Base-by-base conservation (phyloP, 2,888 invertebrate genomes). In the Drosophila glabriapex region DNA sequence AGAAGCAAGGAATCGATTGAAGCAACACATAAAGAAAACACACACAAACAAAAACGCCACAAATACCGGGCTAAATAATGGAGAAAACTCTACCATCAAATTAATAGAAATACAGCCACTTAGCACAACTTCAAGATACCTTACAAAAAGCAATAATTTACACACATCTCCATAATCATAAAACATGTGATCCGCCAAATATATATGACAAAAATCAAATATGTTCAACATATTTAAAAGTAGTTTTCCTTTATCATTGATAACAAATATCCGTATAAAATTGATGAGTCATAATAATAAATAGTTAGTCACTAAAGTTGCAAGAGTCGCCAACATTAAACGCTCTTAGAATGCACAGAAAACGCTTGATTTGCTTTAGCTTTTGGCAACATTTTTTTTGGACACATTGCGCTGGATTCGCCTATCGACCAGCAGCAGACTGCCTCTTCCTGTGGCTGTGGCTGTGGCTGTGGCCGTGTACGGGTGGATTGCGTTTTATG, bases 1-100 rank as follows among this genome's bases (percentile, higher is more conserved):
- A 39, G 39, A 14, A 62, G 59, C 55, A 71, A 54, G 58, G 31
- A 56, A 65, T 63, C 54, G 37, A 69, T 46, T 52, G 58, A 61
- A 63, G 66, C 65, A 71, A 81, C 67, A 73, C 62, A 81, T 78
- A 69, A 50, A 63, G 31, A 67, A 55, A 19, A 43, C 33, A 55
- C 46, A 56, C 33, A 33, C 35, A n/a, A 28, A 43, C 33, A 52
- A 35, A 50, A 19, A 6, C 9, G 35, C 19, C n/a, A 39, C 53
- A 16, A 52, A 71, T 66, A 64, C 58, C 55, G 58, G 52, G 52
- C 65, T 54, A 61, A 53, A 66, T 68, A 76, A 69, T 61, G 68
- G 61, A 53, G 12, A 69, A 35, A 19, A 54, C 25, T 54, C 53
- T 37, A 55, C 31, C 59, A 55, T 31, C 37, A 72, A 59, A 69